Conservation (phyloP, 2,888 invertebrate genomes). For the Nymphalis c-album region DNA sequence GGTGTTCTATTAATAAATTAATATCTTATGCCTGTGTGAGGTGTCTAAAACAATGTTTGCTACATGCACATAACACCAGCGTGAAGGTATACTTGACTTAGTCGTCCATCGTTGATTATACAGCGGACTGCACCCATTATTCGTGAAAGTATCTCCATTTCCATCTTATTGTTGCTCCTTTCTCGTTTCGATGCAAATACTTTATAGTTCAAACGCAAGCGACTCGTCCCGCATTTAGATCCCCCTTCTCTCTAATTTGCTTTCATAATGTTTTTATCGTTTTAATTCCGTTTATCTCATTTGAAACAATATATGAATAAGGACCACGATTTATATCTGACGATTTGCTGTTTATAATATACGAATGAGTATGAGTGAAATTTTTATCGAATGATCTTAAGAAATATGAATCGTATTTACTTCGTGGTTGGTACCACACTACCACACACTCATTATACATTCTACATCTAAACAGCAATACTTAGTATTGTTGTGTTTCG, state of each 20-base stretch:
- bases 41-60: no score
- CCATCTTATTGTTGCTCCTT: conserved; percentile 69
- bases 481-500: no score
- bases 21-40: no score
- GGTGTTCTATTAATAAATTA: no score
- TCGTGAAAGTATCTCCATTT: conserved; percentile 57
- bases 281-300: conserved; percentile 21
- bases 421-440: no score
- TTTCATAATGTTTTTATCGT: conserved; percentile 27
- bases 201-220: conserved; percentile 46
- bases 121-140: conserved; percentile 27
- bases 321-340: background rate
- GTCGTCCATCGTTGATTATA: conserved; percentile 12
- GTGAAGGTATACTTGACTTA: conserved; percentile 11
- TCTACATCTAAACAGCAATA: no score
- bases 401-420: background rate
- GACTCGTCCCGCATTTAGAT: conserved; percentile 19
- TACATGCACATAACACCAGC: background rate
- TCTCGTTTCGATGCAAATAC: conserved; percentile 77
- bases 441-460: no score
- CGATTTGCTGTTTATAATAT: background rate
- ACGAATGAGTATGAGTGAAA: background rate
- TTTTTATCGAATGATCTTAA: background rate
- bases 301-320: conserved; percentile 26
- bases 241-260: conserved; percentile 39